Evolutionary conservation across 1,140 invertebrate species (phyloP).

Genomic region (Drosophila pruinosa): DNA sequence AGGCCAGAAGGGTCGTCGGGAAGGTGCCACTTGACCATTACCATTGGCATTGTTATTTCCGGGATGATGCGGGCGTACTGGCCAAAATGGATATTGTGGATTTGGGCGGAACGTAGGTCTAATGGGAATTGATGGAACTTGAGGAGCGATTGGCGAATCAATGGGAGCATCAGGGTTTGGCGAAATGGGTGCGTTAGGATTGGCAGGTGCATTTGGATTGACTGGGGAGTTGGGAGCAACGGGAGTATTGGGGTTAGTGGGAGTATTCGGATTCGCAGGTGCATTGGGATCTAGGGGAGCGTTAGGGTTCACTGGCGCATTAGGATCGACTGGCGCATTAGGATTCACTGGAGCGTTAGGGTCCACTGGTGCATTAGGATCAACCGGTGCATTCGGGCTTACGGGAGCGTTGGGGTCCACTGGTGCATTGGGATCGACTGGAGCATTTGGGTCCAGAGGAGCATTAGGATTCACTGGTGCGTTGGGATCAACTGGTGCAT

Average conservation of each 20-base stretch:
- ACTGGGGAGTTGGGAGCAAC: too few species aligned
- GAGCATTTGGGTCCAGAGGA: neutral
- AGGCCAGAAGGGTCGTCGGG: conserved; percentile 44
- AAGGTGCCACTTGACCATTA: conserved; percentile 1
- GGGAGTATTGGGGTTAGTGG: neutral
- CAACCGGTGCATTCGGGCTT: conserved; percentile 4
- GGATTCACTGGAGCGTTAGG: neutral
- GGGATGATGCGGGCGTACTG: conserved; percentile 33
- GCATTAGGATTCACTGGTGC: conserved; percentile 10
- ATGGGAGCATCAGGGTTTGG: conserved; percentile 15
- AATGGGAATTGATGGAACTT: neutral
- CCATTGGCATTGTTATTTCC: conserved; percentile 13
- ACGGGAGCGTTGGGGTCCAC: conserved; percentile 4
- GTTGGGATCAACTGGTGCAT: conserved; percentile 14
- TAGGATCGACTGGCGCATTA: neutral
- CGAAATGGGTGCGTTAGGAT: conserved; percentile 7
- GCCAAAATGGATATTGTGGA: conserved; percentile 37
- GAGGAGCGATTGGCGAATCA: neutral
- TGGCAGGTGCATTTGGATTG: neutral
- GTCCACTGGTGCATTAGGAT: conserved; percentile 8
- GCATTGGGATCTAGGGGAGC: neutral
- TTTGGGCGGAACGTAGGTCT: conserved; percentile 27
- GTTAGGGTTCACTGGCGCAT: neutral
- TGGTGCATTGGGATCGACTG: conserved; percentile 13
- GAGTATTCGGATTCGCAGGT: neutral